These are phyloP conservation scores for Muscina levida DNA, from an alignment of 2,888 invertebrate genomes.

Conservation along the genomic window DNA sequence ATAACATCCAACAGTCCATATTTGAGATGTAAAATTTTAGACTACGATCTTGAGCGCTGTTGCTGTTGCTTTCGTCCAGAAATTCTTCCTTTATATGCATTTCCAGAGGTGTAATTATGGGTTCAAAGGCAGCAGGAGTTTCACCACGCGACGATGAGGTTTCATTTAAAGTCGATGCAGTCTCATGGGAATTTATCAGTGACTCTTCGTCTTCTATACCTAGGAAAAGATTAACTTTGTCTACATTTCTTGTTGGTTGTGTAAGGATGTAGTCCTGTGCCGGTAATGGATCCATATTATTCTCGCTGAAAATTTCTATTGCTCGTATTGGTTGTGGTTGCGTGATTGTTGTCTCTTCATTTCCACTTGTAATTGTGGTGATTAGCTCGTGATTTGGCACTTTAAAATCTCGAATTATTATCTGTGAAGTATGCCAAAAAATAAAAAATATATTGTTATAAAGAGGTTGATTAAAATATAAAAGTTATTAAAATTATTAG, in stretches of 20 bases:
- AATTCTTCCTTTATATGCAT: conserved; percentile 36
- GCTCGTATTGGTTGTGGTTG: conserved; percentile 58
- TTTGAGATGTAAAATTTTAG: conserved; percentile 73
- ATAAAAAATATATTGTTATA: background rate
- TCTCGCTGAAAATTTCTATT: conserved; percentile 71
- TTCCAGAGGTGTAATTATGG: background rate
- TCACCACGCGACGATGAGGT: background rate
- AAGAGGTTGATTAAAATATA: too few relatives aligned
- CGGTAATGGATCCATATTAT: conserved; percentile 74
- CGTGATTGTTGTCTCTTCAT: too few relatives aligned
- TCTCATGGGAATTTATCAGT: conserved; percentile 24
- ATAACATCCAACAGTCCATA: conserved; percentile 78
- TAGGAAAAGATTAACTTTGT: conserved; percentile 67
- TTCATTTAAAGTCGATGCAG: background rate
- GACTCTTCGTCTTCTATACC: conserved; percentile 69
- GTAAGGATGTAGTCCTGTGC: conserved; percentile 60
- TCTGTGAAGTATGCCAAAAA: background rate
- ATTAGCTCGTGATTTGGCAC: too few relatives aligned
- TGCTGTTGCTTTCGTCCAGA: background rate
- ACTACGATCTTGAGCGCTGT: conserved; percentile 9
- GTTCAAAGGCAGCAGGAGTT: background rate
- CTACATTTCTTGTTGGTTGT: conserved; percentile 71
- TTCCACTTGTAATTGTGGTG: too few relatives aligned
- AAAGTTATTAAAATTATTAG: too few relatives aligned
- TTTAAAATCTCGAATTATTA: background rate